Conservation (phyloP, 2,113 vertebrate species). For the Pionites leucogaster region DNA sequence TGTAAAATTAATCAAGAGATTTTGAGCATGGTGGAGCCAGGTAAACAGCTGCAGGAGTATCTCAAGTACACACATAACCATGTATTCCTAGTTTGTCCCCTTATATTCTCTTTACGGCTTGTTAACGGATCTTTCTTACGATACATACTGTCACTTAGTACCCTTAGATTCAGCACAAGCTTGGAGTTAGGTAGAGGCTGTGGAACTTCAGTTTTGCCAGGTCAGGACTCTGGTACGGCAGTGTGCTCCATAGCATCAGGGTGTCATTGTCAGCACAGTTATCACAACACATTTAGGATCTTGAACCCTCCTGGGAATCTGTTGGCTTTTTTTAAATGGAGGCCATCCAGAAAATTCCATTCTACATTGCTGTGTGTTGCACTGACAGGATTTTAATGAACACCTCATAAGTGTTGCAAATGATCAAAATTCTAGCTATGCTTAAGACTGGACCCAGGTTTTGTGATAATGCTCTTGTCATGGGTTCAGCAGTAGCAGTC, state of each 20-base stretch:
- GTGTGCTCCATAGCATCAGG: rapidly evolving
- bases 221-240: rapidly evolving
- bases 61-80: not conserved
- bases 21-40: not conserved
- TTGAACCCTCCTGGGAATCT: not conserved
- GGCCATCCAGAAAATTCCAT: not conserved
- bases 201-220: not conserved
- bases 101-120: not conserved
- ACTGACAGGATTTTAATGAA: not conserved
- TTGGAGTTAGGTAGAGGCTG: not conserved
- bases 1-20: not conserved
- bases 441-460: not conserved
- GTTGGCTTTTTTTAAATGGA: not conserved
- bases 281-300: rapidly evolving
- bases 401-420: not conserved
- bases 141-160: not conserved
- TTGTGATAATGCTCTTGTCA: not conserved
- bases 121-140: not conserved
- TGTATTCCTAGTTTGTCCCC: rapidly evolving
- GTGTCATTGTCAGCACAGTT: rapidly evolving
- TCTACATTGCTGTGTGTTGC: not conserved
- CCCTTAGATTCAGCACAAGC: not conserved
- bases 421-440: not conserved
- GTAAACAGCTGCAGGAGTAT: not conserved
- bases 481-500: too few relatives aligned